Evolutionary conservation across 2,888 invertebrate species (phyloP).

Genomic region (Andricus quercusramuli): DNA sequence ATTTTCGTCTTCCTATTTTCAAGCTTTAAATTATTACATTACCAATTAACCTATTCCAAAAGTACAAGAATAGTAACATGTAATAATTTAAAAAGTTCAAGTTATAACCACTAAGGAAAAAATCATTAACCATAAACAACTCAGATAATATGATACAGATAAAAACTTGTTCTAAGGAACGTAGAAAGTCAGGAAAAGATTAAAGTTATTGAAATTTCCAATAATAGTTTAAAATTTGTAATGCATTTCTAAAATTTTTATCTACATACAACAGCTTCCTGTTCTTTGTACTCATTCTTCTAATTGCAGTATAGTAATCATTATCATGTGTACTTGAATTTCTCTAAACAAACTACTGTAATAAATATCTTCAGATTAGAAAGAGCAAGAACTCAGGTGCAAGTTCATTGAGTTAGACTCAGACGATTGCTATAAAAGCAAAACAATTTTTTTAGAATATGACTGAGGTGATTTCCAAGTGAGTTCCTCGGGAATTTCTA

Average conservation of each 20-base stretch:
- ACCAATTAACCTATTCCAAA: too few species aligned
- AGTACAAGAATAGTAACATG: too few species aligned
- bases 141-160: background rate
- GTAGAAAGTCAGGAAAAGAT: background rate
- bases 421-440: conserved; percentile 29
- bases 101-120: too few species aligned
- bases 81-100: too few species aligned
- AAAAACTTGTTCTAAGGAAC: background rate
- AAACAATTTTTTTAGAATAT: conserved; percentile 27
- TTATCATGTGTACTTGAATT: conserved; percentile 15
- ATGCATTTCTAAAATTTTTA: background rate
- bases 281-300: background rate
- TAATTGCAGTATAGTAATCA: conserved; percentile 21
- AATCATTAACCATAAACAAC: background rate
- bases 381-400: conserved; percentile 22
- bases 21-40: too few species aligned
- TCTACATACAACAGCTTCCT: background rate
- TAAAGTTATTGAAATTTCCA: background rate
- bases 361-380: conserved; percentile 30
- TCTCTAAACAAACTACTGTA: conserved; percentile 2
- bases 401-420: conserved; percentile 19
- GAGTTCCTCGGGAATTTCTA: conserved; percentile 28
- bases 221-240: background rate
- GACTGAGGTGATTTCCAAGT: conserved; percentile 37
- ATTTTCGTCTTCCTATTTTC: background rate